Evolutionary conservation across 2,888 invertebrate species (phyloP).

Genomic region (Phytoseiulus persimilis): DNA sequence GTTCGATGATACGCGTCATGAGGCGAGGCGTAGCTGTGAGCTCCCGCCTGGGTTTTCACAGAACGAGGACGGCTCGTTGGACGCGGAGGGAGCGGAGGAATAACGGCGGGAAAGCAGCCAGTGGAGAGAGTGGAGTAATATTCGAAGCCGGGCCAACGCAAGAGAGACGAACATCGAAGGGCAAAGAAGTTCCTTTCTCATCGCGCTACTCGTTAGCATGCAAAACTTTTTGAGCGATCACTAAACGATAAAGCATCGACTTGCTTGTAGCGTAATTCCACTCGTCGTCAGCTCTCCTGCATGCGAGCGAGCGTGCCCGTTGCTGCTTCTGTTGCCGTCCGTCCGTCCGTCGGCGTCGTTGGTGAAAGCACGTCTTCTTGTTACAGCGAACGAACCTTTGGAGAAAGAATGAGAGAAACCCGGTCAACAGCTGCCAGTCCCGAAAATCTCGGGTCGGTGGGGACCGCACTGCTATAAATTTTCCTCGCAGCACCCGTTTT

Average conservation of each 20-base stretch:
- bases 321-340: neutral
- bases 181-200: neutral
- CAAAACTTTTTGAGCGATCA: conserved; percentile 38
- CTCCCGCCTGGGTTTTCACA: neutral
- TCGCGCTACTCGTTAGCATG: conserved; percentile 30
- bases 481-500: neutral
- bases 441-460: neutral
- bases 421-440: neutral
- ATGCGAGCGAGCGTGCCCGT: neutral
- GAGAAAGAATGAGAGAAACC: neutral
- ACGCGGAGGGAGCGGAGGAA: neutral
- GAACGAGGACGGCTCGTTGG: neutral
- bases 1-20: neutral
- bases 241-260: conserved; percentile 36
- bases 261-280: neutral
- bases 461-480: neutral
- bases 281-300: neutral
- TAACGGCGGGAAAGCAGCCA: too few species aligned
- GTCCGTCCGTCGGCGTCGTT: neutral
- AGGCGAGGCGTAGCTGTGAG: neutral
- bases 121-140: neutral
- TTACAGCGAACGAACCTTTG: neutral
- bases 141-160: neutral
- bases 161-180: neutral
- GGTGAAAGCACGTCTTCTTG: neutral